phyloP scores from a whole-genome alignment of 2,113 vertebrate species.

The Istiophorus platypterus region DNA sequence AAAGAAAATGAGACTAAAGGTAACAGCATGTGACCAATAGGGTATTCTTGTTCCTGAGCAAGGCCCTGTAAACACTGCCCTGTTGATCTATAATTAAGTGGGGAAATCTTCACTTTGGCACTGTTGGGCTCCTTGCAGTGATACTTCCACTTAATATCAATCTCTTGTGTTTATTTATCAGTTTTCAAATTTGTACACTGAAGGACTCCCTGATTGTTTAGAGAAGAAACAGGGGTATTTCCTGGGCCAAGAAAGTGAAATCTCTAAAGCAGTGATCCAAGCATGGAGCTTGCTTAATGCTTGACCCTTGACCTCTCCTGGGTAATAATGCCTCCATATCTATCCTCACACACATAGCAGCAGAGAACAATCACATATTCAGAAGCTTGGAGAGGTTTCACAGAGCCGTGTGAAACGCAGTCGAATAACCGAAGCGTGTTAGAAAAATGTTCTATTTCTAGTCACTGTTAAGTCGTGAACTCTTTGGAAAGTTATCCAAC shows the following conservation, averaged over 20 bases:
- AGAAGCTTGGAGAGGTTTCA: slow-evolving; percentile 69
- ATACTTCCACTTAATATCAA: slow-evolving; percentile 74
- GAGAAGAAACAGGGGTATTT: slow-evolving; percentile 83
- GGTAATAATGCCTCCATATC: slow-evolving; percentile 85
- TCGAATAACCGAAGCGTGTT: slow-evolving; percentile 43
- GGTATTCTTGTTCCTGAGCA: slow-evolving; percentile 72
- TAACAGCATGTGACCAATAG: slow-evolving; percentile 64
- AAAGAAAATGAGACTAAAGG: slow-evolving; percentile 80
- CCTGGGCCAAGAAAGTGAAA: slow-evolving; percentile 79
- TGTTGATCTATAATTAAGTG: slow-evolving; percentile 75
- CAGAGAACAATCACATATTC: slow-evolving; percentile 79
- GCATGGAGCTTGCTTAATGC: slow-evolving; percentile 85
- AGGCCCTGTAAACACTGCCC: slow-evolving; percentile 58
- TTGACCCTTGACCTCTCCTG: slow-evolving; percentile 86
- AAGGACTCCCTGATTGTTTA: slow-evolving; percentile 87
- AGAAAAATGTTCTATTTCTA: slow-evolving; percentile 44
- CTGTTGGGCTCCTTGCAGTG: slow-evolving; percentile 63
- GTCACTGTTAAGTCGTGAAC: slow-evolving; percentile 7
- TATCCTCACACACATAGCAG: slow-evolving; percentile 80
- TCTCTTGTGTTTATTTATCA: slow-evolving; percentile 87
- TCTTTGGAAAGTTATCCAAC: slow-evolving; percentile 13
- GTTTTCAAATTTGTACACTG: slow-evolving; percentile 82
- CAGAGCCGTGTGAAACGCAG: slow-evolving; percentile 53
- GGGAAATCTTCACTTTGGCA: slow-evolving; percentile 74
- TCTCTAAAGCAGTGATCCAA: slow-evolving; percentile 79